Evolutionary conservation across 2,113 vertebrate genomes (phyloP).

Genomic region (Montifringilla adamsi): DNA sequence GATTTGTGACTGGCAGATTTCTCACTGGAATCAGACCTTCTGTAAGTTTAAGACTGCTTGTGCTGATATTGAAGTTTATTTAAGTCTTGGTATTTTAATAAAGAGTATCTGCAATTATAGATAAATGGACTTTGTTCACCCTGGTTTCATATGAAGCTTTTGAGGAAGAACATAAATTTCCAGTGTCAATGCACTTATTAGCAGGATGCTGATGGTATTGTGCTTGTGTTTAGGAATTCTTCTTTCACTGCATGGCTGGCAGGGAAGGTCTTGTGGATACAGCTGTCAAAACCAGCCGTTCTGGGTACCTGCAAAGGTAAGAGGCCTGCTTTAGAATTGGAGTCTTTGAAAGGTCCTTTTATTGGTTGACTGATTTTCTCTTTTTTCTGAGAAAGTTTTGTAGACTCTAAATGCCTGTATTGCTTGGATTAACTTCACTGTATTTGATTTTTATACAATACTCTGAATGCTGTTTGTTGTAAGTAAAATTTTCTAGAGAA

Average conservation of each 20-base stretch:
- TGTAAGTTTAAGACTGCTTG: constrained; percentile 68
- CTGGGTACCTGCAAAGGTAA: constrained; percentile 95
- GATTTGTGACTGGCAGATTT: constrained; percentile 94
- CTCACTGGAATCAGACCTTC: constrained; percentile 94
- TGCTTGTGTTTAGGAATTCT: constrained; percentile 85
- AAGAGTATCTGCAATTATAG: background rate
- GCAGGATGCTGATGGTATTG: background rate
- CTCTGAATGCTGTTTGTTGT: background rate
- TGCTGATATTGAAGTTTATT: background rate
- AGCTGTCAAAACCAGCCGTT: constrained; percentile 95
- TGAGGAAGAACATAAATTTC: background rate
- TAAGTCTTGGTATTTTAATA: background rate
- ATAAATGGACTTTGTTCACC: background rate
- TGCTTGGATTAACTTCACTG: background rate
- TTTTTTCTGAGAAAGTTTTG: background rate
- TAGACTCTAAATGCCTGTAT: background rate
- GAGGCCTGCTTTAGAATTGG: background rate
- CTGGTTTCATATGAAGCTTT: background rate
- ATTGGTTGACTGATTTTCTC: background rate
- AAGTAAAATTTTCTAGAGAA: background rate
- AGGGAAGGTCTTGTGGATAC: constrained; percentile 97
- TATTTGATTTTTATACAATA: background rate
- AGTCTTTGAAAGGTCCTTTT: background rate
- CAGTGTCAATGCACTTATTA: background rate
- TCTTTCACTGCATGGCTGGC: constrained; percentile 99